Percentiles rank a stretch among this genome's conserved stretches.
These are phyloP conservation scores for Bombylius major DNA, from an alignment of 2,888 invertebrate species.

Conservation along the genomic window DNA sequence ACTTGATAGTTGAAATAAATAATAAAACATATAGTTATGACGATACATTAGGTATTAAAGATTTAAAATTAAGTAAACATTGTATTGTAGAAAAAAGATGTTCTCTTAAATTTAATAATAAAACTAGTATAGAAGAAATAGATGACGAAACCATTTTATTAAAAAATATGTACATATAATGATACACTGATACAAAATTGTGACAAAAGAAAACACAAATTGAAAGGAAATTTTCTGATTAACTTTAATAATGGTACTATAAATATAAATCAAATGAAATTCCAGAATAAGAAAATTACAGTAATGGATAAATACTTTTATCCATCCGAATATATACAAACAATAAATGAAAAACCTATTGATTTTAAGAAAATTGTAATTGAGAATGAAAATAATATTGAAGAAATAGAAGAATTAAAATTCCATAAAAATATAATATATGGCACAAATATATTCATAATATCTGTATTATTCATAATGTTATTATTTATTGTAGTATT, in stretches of 20 bases:
- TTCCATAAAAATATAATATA: neutral
- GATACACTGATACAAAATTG: neutral
- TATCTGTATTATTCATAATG: neutral
- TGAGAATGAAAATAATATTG: too few species aligned
- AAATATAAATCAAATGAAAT: neutral
- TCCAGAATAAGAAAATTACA: neutral
- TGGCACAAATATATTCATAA: neutral
- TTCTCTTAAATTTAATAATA: conserved; percentile 4
- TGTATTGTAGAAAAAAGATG: neutral
- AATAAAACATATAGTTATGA: neutral
- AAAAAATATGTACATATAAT: conserved; percentile 1
- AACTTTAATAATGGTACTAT: neutral
- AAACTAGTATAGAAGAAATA: conserved; percentile 6
- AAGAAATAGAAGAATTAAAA: neutral
- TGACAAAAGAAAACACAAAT: neutral
- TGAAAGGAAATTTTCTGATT: neutral
- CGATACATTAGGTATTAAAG: neutral
- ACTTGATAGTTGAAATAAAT: conserved; percentile 1
- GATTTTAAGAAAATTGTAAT: too few species aligned
- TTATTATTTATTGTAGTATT: neutral
- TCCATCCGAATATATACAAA: neutral
- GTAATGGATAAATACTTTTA: neutral
- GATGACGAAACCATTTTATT: conserved; percentile 4
- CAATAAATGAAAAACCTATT: too few species aligned
- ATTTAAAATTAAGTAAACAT: conserved; percentile 3